Evolutionary conservation across 2,888 invertebrate species (phyloP).

Genomic region (Vannuccia rotundouncinata): DNA sequence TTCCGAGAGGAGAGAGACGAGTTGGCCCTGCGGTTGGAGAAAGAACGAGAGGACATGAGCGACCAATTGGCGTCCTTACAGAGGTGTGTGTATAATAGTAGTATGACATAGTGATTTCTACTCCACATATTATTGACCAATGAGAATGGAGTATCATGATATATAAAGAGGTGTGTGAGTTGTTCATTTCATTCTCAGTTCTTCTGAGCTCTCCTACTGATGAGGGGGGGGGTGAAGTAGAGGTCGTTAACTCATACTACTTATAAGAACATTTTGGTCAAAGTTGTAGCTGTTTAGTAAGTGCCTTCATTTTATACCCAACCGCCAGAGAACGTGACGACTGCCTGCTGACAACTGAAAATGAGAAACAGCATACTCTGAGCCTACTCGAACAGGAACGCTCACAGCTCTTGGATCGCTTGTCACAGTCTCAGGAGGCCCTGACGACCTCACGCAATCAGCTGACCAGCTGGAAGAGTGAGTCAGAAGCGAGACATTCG

Average conservation of each 20-base stretch:
- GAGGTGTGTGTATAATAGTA: not conserved
- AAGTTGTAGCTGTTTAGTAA: too few relatives aligned
- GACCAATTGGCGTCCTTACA: not conserved
- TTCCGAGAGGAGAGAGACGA: not conserved
- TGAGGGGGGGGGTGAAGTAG: too few relatives aligned
- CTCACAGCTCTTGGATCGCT: slow-evolving; percentile 74
- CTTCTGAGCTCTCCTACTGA: too few relatives aligned
- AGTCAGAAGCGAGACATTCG: slow-evolving; percentile 69
- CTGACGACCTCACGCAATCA: slow-evolving; percentile 67
- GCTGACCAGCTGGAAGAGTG: slow-evolving; percentile 71
- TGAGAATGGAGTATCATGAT: too few relatives aligned
- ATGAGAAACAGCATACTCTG: slow-evolving; percentile 74
- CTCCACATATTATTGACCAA: too few relatives aligned
- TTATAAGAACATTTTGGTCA: too few relatives aligned
- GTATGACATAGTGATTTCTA: too few relatives aligned
- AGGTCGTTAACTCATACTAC: too few relatives aligned
- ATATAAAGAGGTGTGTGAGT: too few relatives aligned
- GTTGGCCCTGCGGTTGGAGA: not conserved
- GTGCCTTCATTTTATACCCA: too few relatives aligned
- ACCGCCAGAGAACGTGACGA: slow-evolving; percentile 84
- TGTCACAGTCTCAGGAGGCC: slow-evolving; percentile 49
- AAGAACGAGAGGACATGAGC: not conserved
- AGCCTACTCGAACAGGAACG: slow-evolving; percentile 72
- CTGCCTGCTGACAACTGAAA: slow-evolving; percentile 78
- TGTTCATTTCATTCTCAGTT: too few relatives aligned